These are phyloP conservation scores for Kryptolebias ocellatus DNA, from an alignment of 2,797 vertebrate species.

Conservation along the genomic window DNA sequence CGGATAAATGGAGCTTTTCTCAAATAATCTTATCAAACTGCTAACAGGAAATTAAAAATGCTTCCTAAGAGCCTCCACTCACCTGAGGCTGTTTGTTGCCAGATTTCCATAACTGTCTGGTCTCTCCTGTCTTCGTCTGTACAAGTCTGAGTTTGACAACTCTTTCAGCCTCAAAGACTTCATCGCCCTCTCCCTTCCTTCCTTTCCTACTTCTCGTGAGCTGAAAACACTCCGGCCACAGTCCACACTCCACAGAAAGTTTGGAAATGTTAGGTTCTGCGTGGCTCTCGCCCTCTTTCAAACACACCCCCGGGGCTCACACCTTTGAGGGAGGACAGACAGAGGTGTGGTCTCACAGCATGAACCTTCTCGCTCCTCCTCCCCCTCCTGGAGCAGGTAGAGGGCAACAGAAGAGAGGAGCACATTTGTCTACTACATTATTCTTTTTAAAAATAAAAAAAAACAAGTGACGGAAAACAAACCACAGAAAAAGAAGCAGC, in stretches of 20 bases:
- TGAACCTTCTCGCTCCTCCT: conserved; percentile 54
- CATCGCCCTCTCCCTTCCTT: conserved; percentile 76
- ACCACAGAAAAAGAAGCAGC: background rate
- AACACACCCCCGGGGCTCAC: conserved; percentile 61
- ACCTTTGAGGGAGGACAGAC: conserved; percentile 47
- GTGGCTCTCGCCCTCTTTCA: conserved; percentile 2
- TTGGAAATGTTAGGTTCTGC: conserved; percentile 25
- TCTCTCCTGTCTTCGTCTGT: conserved; percentile 90
- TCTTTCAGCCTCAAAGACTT: conserved; percentile 91
- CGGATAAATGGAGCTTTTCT: too few species aligned
- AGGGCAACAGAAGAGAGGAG: conserved; percentile 24
- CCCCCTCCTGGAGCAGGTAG: conserved; percentile 65
- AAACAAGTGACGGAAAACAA: conserved; percentile 11
- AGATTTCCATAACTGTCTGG: conserved; percentile 79
- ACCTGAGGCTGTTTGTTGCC: conserved; percentile 85
- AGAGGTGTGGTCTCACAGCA: conserved; percentile 67
- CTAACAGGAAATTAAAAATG: background rate
- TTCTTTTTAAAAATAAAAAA: conserved; percentile 28
- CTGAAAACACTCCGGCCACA: conserved; percentile 16
- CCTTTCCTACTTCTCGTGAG: conserved; percentile 37
- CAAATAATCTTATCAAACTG: too few species aligned
- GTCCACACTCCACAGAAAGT: background rate
- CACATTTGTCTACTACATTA: conserved; percentile 11
- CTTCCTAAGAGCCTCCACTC: conserved; percentile 35
- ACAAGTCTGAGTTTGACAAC: conserved; percentile 92